Evolutionary conservation across 2,888 invertebrate species (phyloP).

Genomic region (Trilocha varians): DNA sequence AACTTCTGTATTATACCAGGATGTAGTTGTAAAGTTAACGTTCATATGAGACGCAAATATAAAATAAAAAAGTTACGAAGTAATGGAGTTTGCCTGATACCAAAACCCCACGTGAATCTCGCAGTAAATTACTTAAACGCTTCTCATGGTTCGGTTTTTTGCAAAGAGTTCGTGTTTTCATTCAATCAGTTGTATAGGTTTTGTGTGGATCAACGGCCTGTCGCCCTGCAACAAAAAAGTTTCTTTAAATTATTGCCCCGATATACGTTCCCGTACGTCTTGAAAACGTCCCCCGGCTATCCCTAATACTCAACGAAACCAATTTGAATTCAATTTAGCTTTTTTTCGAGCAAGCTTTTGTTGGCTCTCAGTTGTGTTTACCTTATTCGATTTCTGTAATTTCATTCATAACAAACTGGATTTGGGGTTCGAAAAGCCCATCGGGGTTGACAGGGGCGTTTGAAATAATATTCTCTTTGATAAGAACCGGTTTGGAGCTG

Average conservation of each 20-base stretch:
- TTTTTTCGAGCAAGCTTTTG: slow-evolving; percentile 71
- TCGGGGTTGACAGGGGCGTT: slow-evolving; percentile 71
- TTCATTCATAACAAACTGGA: slow-evolving; percentile 74
- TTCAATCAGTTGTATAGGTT: slow-evolving; percentile 44
- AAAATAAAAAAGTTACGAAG: too few species aligned
- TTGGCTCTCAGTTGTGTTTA: slow-evolving; percentile 72
- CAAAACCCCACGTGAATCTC: too few species aligned
- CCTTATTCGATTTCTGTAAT: slow-evolving; percentile 74
- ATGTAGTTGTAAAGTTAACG: too few species aligned
- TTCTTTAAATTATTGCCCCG: slow-evolving; percentile 59
- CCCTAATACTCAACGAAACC: slow-evolving; percentile 71
- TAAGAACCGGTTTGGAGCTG: slow-evolving; percentile 58
- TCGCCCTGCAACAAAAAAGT: slow-evolving; percentile 58
- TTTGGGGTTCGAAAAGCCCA: slow-evolving; percentile 69
- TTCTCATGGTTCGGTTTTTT: background rate
- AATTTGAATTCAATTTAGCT: slow-evolving; percentile 74
- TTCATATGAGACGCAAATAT: too few species aligned
- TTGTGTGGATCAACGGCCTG: slow-evolving; percentile 41
- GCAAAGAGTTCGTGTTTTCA: slow-evolving; percentile 32
- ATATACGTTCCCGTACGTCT: slow-evolving; percentile 50
- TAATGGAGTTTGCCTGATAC: too few species aligned
- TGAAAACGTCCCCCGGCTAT: slow-evolving; percentile 63
- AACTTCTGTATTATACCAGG: too few species aligned
- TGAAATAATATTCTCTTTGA: slow-evolving; percentile 74
- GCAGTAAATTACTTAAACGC: too few species aligned